Base-by-base conservation (phyloP, 2,113 vertebrate genomes). In the Saimiri boliviensis region DNA sequence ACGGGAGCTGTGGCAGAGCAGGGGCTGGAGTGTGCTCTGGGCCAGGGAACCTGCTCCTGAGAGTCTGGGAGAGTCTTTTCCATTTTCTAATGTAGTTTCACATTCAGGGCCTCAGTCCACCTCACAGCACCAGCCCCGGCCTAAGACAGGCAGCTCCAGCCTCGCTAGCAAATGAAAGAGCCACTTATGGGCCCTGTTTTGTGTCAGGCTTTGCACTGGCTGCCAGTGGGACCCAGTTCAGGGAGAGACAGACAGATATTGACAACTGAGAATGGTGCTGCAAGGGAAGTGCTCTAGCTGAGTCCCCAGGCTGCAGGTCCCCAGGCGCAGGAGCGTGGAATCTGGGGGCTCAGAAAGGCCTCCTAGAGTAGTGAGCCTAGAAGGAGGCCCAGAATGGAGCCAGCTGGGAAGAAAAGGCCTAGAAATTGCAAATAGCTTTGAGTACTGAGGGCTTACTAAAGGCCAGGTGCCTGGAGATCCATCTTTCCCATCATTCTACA, bases 101-200 rank as follows among this genome's bases (percentile, higher is more conserved):
- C 52, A 30, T 0, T 5, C 23, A 70, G 27, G 5, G 8, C n/a
- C 30, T 58, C 73, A 13, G 0, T 25, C 74, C 3, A 1, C 35
- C 21, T 74, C 82, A 21, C 5, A 11, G 32, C 40, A 30, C 21
- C 37, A 54, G 54, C 30, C 56, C 89, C 13, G 0, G 35, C 80
- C 73, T 5, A 13, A 45, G 12, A 7, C 52, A 27, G 12, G 11
- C 3, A 12, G 3, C 42, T 6, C 12, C 6, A 47, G 17, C 20
- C 74, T 73, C 0, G 0, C 10, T 73, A 32, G 54, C 25, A 74
- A 60, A 83, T 5, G 0, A 74, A 87, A 90, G 47, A 71, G 40
- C 17, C 27, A 16, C 25, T 5, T 63, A 21, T 13, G 6, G 58
- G 32, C 25, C 40, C 74, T 23, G 5, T 58, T 45, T n/a, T 8